Percentiles rank a stretch among this genome's conserved stretches.
Evolutionary conservation across 2,888 invertebrate genomes (phyloP).

Genomic region (Venustoraphidia nigricollis): DNA sequence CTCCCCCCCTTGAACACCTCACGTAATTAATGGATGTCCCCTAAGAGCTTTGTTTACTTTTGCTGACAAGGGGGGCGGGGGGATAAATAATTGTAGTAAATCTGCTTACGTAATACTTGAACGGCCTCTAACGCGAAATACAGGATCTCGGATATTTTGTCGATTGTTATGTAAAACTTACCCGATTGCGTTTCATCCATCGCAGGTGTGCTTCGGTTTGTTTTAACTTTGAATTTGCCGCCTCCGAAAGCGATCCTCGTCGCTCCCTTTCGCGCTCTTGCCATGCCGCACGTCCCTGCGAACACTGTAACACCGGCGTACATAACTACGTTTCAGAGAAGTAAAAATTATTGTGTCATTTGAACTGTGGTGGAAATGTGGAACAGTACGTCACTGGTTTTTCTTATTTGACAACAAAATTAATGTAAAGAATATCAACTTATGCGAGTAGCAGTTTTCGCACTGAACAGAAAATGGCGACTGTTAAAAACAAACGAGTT

Average conservation of each 20-base stretch:
- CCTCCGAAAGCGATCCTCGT: constrained; percentile 52
- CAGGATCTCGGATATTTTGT: not conserved
- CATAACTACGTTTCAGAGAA: not conserved
- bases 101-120: no score
- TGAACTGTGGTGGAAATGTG: not conserved
- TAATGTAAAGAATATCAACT: no score
- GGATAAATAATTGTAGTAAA: no score
- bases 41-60: no score
- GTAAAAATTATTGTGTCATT: not conserved
- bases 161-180: constrained; percentile 25
- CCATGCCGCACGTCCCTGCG: constrained; percentile 73
- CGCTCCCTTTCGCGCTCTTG: constrained; percentile 46
- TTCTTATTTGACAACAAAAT: no score
- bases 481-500: no score
- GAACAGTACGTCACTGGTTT: not conserved
- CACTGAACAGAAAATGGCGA: no score
- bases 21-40: no score
- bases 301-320: constrained; percentile 41
- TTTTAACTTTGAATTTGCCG: constrained; percentile 39
- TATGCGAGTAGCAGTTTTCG: no score
- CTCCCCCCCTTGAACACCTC: no score
- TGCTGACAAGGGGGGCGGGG: no score
- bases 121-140: constrained; percentile 9
- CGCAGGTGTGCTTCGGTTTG: constrained; percentile 48
- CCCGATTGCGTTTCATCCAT: constrained; percentile 81